These are phyloP conservation scores for Polypterus bichir DNA, from an alignment of 2,113 vertebrate genomes.

Conservation along the genomic window DNA sequence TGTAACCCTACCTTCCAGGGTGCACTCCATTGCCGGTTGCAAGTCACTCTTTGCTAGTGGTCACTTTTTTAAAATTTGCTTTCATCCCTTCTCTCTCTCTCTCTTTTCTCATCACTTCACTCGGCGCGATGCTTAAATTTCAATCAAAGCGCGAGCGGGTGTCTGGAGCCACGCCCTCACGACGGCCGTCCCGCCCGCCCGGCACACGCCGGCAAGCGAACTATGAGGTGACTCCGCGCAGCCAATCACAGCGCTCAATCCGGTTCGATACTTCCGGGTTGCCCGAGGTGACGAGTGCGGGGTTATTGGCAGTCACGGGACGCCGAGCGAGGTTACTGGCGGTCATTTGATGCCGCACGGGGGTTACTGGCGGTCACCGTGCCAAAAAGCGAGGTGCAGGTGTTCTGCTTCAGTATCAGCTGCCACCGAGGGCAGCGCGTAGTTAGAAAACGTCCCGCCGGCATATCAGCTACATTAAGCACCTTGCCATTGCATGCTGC, in stretches of 20 bases:
- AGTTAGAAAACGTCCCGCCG: no score
- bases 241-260: conserved; percentile 66
- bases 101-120: not conserved
- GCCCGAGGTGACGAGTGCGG: conserved; percentile 30
- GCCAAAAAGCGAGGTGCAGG: no score
- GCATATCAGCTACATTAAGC: not conserved
- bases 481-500: not conserved
- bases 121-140: not conserved
- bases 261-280: conserved; percentile 23
- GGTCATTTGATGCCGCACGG: conserved; percentile 18
- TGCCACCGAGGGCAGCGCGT: no score
- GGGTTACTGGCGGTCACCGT: no score
- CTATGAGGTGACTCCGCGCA: conserved; percentile 78
- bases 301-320: conserved; percentile 55
- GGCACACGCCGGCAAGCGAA: conserved; percentile 36
- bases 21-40: conserved; percentile 32
- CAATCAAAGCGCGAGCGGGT: not conserved
- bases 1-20: conserved; percentile 35
- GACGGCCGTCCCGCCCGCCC: conserved; percentile 29
- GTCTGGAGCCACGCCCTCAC: conserved; percentile 23
- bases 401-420: no score
- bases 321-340: conserved; percentile 17
- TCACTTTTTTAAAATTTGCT: not conserved
- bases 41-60: not conserved
- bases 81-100: not conserved